phyloP scores from a whole-genome alignment of 2,888 invertebrate species.

The Limnephilus marmoratus region DNA sequence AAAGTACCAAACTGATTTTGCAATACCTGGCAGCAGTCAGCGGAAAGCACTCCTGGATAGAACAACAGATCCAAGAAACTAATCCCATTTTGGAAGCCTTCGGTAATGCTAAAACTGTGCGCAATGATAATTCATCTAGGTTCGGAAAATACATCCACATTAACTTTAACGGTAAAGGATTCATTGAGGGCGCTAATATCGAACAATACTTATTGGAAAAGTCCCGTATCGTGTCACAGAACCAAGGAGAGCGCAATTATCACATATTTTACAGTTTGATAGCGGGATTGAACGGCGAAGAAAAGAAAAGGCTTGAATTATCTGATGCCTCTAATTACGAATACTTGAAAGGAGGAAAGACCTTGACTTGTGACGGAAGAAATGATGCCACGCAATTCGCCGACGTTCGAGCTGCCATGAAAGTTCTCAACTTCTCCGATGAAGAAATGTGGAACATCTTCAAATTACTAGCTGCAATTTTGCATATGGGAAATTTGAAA shows the following conservation, averaged over 20 bases:
- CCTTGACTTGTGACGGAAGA: constrained; percentile 86
- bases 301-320: constrained; percentile 87
- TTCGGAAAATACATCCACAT: constrained; percentile 95
- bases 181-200: constrained; percentile 95
- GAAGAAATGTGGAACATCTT: constrained; percentile 91
- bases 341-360: constrained; percentile 89
- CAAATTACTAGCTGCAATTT: constrained; percentile 88
- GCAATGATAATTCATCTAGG: constrained; percentile 97
- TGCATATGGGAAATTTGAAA: constrained; percentile 94
- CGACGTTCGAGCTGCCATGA: constrained; percentile 94
- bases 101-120: constrained; percentile 96
- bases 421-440: constrained; percentile 91
- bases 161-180: constrained; percentile 88
- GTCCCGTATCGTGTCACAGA: constrained; percentile 94
- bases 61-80: constrained; percentile 97
- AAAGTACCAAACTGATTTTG: constrained; percentile 94
- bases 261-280: constrained; percentile 96
- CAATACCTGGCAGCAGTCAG: constrained; percentile 96
- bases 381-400: constrained; percentile 92
- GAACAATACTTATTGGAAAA: constrained; percentile 97
- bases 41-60: constrained; percentile 98
- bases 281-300: constrained; percentile 87
- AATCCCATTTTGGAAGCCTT: constrained; percentile 98
- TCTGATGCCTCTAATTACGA: constrained; percentile 85
- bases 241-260: constrained; percentile 93